Conservation (phyloP, 2,888 invertebrate genomes). For the Trichopria drosophilae region DNA sequence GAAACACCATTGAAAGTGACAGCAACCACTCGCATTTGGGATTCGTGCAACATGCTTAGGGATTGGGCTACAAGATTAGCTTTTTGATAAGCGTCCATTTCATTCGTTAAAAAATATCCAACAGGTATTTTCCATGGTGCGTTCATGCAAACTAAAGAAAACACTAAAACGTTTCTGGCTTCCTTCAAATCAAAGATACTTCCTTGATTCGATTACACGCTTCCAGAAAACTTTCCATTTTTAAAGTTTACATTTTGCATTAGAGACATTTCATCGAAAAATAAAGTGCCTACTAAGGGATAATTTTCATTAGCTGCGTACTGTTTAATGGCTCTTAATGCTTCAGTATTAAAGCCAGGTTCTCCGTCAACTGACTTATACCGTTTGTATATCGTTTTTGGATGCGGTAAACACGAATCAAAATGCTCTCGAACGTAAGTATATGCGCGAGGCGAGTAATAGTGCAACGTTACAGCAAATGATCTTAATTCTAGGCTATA, state of each 20-base stretch:
- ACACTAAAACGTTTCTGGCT: conserved; percentile 11
- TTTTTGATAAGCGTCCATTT: conserved; percentile 1
- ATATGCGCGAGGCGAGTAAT: conserved; percentile 46
- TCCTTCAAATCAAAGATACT: background rate
- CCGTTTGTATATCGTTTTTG: too few relatives aligned
- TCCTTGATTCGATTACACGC: background rate
- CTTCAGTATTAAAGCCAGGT: too few relatives aligned
- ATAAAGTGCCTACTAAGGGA: background rate
- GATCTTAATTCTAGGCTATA: too few relatives aligned
- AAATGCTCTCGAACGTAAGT: too few relatives aligned
- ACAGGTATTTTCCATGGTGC: conserved; percentile 8
- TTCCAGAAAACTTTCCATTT: background rate
- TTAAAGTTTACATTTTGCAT: background rate
- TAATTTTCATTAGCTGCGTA: background rate
- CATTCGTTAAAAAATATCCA: conserved; percentile 7
- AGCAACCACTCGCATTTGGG: conserved; percentile 16
- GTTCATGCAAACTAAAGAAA: conserved; percentile 10
- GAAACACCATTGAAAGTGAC: conserved; percentile 18
- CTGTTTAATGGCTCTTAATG: too few relatives aligned
- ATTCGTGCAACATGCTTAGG: conserved; percentile 11
- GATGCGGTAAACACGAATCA: too few relatives aligned
- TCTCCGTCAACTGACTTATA: too few relatives aligned
- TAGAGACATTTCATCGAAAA: background rate
- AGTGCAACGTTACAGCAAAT: too few relatives aligned
- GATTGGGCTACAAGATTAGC: conserved; percentile 1